Evolutionary conservation across 1,140 invertebrate species (phyloP), one percentile per base, ranked within the genome.

Genomic region (Plectrocnemia conspersa): DNA sequence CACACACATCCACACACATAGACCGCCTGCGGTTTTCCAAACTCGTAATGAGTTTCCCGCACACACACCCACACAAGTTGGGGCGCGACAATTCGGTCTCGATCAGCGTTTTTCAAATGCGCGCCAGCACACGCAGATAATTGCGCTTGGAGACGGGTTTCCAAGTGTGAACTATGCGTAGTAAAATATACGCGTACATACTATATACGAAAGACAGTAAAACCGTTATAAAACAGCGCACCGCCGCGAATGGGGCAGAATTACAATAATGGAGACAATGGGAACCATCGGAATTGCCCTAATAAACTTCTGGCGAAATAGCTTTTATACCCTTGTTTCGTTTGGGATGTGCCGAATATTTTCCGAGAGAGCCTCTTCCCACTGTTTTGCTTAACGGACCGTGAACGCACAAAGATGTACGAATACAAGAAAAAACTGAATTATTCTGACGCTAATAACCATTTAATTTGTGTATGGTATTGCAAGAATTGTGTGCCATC

Each of bases 41-140:
- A 59, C 52, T 59, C 55, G 52, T 59, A 59, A 59, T 59, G 52
- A 59, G 57, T 55, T 59, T 59, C 46, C 52, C 32, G 52, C 33
- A 27, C 46, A 33, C 33, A 21, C 49, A 41, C 15, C 15, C n/a
- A 24, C 21, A 50, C 27, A 18, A 27, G 33, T 47, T 47, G 32
- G 18, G 45, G 45, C 27, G 45, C 13, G 16, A 9, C 10, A 40
- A 19, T 18, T 13, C 23, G 24, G 23, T 6, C 25, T 45, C 23
- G 23, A 45, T 45, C 29, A 27, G 13, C 11, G 16, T 40, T 33
- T 33, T 33, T 33, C 16, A 33, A 11, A 11, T 33, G 16, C 9
- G 9, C 16, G 9, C 2, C 27, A 7, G n/a, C 6, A 29, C n/a
- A 29, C n/a, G 6, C n/a, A 9, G 3, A 9, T 33, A 33, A 15